These are phyloP conservation scores for Thymelicus lineola DNA, from an alignment of 2,888 invertebrate species.

Conservation along the genomic window DNA sequence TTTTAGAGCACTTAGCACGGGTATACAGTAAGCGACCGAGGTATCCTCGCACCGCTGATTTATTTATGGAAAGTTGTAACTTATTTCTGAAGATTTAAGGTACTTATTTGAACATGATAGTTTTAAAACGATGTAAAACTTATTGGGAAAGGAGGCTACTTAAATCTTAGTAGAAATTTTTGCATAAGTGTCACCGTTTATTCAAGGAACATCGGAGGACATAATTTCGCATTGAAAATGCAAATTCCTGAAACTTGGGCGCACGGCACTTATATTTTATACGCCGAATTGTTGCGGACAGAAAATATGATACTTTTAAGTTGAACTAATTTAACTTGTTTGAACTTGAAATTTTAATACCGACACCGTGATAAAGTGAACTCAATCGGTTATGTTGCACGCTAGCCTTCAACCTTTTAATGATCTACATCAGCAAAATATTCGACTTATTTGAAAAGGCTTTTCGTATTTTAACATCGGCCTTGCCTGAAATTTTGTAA, in stretches of 20 bases:
- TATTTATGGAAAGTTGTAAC: constrained; percentile 1
- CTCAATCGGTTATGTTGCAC: too few relatives aligned
- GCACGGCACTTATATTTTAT: constrained; percentile 49
- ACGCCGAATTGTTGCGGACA: background rate
- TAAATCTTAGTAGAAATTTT: constrained; percentile 49
- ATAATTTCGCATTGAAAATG: constrained; percentile 63
- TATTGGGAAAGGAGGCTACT: constrained; percentile 9
- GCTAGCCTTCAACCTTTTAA: too few relatives aligned
- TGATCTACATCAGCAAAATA: too few relatives aligned
- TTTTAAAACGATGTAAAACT: background rate
- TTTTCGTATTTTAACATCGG: too few relatives aligned
- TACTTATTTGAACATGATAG: background rate
- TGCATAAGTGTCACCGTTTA: constrained; percentile 59
- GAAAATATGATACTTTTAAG: background rate
- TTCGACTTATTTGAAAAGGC: too few relatives aligned
- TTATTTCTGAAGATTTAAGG: background rate
- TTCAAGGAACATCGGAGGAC: constrained; percentile 54
- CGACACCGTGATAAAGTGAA: too few relatives aligned
- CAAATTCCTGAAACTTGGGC: constrained; percentile 54
- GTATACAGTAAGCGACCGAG: constrained; percentile 21
- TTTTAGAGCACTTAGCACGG: constrained; percentile 38
- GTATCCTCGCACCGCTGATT: background rate
- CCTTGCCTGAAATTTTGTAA: too few relatives aligned
- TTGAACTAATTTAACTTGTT: too few relatives aligned
- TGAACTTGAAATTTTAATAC: too few relatives aligned